phyloP scores from a whole-genome alignment of 2,888 invertebrate genomes.

The Subacronicta megacephala region DNA sequence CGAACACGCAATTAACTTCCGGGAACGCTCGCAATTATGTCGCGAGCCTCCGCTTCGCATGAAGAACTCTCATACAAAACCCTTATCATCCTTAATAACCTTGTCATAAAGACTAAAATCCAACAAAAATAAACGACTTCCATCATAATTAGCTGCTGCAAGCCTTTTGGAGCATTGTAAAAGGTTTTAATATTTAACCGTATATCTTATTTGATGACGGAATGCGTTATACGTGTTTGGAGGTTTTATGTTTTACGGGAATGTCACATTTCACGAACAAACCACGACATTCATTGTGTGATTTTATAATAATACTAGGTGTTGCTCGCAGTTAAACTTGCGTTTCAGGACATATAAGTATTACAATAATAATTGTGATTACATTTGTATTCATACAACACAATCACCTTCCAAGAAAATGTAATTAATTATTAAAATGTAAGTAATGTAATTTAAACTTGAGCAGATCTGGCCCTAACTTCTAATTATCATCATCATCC shows the following conservation, averaged over 20 bases:
- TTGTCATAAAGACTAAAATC: slow-evolving; percentile 31
- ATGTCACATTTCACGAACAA: slow-evolving; percentile 32
- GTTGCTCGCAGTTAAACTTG: too few relatives aligned
- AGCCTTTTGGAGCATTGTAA: slow-evolving; percentile 29
- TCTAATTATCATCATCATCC: too few relatives aligned
- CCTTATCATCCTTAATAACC: slow-evolving; percentile 14
- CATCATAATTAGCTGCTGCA: slow-evolving; percentile 43
- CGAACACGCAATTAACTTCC: slow-evolving; percentile 76
- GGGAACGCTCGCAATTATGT: slow-evolving; percentile 68
- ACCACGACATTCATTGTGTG: slow-evolving; percentile 15
- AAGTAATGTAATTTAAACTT: too few relatives aligned
- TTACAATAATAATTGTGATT: too few relatives aligned
- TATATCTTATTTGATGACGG: slow-evolving; percentile 49
- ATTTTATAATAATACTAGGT: neutral
- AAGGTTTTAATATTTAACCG: slow-evolving; percentile 53
- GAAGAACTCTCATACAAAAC: slow-evolving; percentile 24
- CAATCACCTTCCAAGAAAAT: too few relatives aligned
- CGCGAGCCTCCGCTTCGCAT: slow-evolving; percentile 53
- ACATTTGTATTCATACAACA: too few relatives aligned
- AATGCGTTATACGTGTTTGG: slow-evolving; percentile 46
- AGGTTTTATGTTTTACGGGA: slow-evolving; percentile 42
- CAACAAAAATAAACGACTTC: slow-evolving; percentile 1
- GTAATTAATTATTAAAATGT: too few relatives aligned
- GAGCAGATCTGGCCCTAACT: too few relatives aligned
- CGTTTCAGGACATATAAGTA: too few relatives aligned